Evolutionary conservation across 2,797 vertebrate genomes (phyloP).

Genomic region (Intellagama lesueurii): DNA sequence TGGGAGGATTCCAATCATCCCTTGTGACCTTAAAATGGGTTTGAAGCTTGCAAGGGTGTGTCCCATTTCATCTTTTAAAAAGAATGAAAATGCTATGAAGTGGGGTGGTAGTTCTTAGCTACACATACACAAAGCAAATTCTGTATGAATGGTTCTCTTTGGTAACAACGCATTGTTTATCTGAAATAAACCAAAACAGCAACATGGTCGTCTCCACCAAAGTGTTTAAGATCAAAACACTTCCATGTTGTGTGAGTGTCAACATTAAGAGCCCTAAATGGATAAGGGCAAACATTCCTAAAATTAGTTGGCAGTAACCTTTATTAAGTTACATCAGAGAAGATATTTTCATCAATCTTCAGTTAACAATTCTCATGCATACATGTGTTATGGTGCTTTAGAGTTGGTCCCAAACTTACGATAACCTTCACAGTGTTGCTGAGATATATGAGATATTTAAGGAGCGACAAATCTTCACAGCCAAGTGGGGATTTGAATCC

Average conservation of each 20-base stretch:
- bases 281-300: neutral
- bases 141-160: neutral
- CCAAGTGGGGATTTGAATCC: too few species aligned
- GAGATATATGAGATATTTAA: too few species aligned
- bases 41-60: neutral
- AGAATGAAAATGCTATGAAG: neutral
- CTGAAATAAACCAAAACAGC: constrained; percentile 39
- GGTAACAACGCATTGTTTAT: constrained; percentile 27
- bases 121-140: neutral
- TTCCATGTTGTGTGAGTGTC: constrained; percentile 15
- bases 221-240: constrained; percentile 19
- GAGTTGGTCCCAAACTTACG: too few species aligned
- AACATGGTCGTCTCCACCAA: constrained; percentile 35
- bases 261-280: neutral
- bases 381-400: too few species aligned
- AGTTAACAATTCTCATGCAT: too few species aligned
- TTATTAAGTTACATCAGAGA: constrained; percentile 44
- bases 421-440: too few species aligned
- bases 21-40: constrained; percentile 4
- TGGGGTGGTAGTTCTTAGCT: neutral
- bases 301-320: neutral
- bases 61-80: neutral
- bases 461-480: too few species aligned
- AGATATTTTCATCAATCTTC: neutral
- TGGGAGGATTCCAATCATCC: neutral